Evolutionary conservation across 2,888 invertebrate species (phyloP).

Genomic region (Monoplex corrugatus): DNA sequence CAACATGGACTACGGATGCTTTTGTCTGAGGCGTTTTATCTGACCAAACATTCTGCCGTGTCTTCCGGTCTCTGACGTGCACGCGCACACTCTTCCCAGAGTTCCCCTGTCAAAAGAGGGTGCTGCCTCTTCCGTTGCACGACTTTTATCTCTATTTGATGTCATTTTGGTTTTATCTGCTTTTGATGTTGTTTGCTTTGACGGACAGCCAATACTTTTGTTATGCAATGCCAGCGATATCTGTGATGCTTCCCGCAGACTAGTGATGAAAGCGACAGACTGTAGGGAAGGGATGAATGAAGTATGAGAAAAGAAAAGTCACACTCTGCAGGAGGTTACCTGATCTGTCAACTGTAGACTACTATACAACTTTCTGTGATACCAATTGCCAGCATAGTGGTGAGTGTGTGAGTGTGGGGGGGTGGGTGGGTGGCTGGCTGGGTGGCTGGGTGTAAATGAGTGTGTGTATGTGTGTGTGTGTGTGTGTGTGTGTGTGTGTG

Average conservation of each 20-base stretch:
- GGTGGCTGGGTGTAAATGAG: too few species aligned
- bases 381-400: not conserved
- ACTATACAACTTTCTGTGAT: not conserved
- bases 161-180: too few species aligned
- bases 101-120: not conserved
- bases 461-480: too few species aligned
- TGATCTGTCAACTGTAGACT: too few species aligned
- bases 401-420: too few species aligned
- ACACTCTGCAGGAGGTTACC: too few species aligned
- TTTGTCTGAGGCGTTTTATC: constrained; percentile 44
- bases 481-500: constrained; percentile 34
- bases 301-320: too few species aligned
- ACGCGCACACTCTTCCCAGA: constrained; percentile 23
- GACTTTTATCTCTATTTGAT: too few species aligned
- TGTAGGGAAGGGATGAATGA: not conserved
- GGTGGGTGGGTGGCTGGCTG: too few species aligned
- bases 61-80: constrained; percentile 44
- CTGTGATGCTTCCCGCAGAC: not conserved
- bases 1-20: constrained; percentile 22
- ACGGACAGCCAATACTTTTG: not conserved
- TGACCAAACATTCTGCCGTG: constrained; percentile 34
- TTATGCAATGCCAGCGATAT: not conserved
- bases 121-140: constrained; percentile 29
- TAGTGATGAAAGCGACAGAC: not conserved
- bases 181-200: not conserved